A percentile compares a stretch with the other conserved stretches of the same genome.
These are phyloP conservation scores for Charanyca ferruginea DNA, from an alignment of 2,888 invertebrate species.

Conservation along the genomic window DNA sequence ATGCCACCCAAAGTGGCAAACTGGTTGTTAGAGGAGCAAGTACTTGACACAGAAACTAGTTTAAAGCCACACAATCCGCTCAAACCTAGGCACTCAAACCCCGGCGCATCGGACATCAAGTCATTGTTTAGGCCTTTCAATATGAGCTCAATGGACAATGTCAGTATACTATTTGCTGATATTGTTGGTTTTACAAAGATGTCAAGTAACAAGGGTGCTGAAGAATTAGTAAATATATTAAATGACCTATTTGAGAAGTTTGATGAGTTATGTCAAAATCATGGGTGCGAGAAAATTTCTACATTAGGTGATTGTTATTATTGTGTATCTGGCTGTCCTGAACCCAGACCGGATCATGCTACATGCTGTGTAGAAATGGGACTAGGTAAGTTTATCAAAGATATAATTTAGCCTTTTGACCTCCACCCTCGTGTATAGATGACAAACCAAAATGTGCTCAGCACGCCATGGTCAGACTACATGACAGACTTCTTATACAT, in stretches of 20 bases:
- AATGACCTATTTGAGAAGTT: constrained; percentile 99
- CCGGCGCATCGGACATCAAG: constrained; percentile 93
- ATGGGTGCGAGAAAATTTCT: constrained; percentile 99
- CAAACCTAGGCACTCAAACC: constrained; percentile 88
- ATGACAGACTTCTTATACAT: too few relatives aligned
- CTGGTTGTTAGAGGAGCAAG: constrained; percentile 95
- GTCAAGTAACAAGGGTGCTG: constrained; percentile 99
- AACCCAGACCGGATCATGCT: constrained; percentile 97
- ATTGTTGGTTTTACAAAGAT: constrained; percentile 99
- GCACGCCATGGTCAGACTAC: too few relatives aligned
- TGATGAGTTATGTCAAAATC: constrained; percentile 96
- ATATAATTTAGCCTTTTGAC: too few relatives aligned
- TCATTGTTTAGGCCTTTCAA: constrained; percentile 98
- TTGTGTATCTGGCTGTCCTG: constrained; percentile 98
- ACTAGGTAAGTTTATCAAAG: constrained; percentile 90
- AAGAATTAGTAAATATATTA: constrained; percentile 98
- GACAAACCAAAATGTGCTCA: too few relatives aligned
- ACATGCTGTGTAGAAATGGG: constrained; percentile 99
- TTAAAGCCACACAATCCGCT: constrained; percentile 86
- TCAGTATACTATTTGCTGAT: constrained; percentile 99
- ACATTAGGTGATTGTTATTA: constrained; percentile 98
- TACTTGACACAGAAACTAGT: constrained; percentile 91
- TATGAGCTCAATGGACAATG: constrained; percentile 99
- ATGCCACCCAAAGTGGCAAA: constrained; percentile 98
- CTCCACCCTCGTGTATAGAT: too few relatives aligned